Conservation (phyloP, 2,888 invertebrate genomes). For the Camponotus fellah region DNA sequence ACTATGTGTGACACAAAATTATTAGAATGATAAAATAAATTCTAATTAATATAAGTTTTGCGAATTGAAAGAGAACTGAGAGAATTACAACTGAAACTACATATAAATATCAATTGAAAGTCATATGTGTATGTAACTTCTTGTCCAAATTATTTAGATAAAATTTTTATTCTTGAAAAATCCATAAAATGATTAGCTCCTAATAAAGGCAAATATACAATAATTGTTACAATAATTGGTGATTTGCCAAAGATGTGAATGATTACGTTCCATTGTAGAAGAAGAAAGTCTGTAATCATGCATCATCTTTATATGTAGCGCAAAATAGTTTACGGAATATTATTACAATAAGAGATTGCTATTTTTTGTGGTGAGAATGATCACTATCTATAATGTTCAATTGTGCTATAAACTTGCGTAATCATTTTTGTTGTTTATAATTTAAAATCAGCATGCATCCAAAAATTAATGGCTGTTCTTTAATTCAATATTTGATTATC, state of each 20-base stretch:
- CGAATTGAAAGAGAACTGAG: background rate
- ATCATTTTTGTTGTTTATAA: background rate
- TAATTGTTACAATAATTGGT: conserved; percentile 68
- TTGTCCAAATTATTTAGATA: background rate
- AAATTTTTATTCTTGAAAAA: background rate
- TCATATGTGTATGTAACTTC: background rate
- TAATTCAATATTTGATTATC: background rate
- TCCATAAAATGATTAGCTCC: conserved; percentile 52
- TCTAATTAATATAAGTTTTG: background rate
- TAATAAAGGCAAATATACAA: conserved; percentile 72
- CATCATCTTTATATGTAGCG: background rate
- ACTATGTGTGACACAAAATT: background rate
- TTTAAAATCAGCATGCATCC: background rate
- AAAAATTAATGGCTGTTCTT: background rate
- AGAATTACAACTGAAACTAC: background rate
- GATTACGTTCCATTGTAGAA: background rate
- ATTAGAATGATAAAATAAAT: background rate
- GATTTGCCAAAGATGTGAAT: conserved; percentile 64
- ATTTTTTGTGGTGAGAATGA: background rate
- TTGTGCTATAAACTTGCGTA: background rate
- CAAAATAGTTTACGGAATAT: conserved; percentile 10
- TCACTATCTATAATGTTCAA: conserved; percentile 2
- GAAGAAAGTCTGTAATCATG: conserved; percentile 13
- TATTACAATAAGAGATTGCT: background rate
- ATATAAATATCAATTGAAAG: background rate